Evolutionary conservation across 2,888 invertebrate genomes (phyloP).

Genomic region (Cheiracanthium punctorium): DNA sequence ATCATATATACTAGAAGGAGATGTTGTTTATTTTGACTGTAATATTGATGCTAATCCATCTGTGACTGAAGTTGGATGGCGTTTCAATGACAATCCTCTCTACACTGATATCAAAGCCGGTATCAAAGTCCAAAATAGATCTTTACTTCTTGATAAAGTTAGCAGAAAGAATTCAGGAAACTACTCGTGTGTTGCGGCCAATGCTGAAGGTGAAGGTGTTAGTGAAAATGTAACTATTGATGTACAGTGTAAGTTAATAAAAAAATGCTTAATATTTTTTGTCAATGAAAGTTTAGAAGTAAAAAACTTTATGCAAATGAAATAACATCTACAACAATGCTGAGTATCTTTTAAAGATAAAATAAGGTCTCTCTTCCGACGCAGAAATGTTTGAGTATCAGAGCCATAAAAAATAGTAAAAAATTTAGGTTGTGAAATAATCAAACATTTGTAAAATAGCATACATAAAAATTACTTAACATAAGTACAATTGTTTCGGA

Average conservation of each 20-base stretch:
- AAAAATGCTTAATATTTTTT: too few relatives aligned
- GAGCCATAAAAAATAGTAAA: too few relatives aligned
- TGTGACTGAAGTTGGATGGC: slow-evolving; percentile 89
- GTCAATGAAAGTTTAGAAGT: too few relatives aligned
- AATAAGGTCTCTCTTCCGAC: too few relatives aligned
- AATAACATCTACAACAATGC: too few relatives aligned
- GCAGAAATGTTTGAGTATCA: too few relatives aligned
- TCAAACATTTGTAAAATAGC: too few relatives aligned
- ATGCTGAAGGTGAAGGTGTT: slow-evolving; percentile 72
- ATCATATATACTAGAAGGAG: slow-evolving; percentile 91
- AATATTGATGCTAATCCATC: slow-evolving; percentile 91
- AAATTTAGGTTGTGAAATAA: too few relatives aligned
- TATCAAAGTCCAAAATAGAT: slow-evolving; percentile 73
- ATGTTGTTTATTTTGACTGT: slow-evolving; percentile 94
- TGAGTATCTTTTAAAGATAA: too few relatives aligned
- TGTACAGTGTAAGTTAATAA: slow-evolving; percentile 71
- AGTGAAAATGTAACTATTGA: slow-evolving; percentile 72
- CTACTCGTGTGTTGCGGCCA: slow-evolving; percentile 73
- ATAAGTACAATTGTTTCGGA: too few relatives aligned
- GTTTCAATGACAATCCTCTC: slow-evolving; percentile 71
- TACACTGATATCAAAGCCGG: slow-evolving; percentile 69
- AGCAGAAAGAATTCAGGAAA: slow-evolving; percentile 71
- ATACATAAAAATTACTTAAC: too few relatives aligned
- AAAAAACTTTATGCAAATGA: too few relatives aligned
- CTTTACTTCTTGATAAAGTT: slow-evolving; percentile 72